phyloP scores from a whole-genome alignment of 1,140 invertebrate species.

The Bombus waltoni region DNA sequence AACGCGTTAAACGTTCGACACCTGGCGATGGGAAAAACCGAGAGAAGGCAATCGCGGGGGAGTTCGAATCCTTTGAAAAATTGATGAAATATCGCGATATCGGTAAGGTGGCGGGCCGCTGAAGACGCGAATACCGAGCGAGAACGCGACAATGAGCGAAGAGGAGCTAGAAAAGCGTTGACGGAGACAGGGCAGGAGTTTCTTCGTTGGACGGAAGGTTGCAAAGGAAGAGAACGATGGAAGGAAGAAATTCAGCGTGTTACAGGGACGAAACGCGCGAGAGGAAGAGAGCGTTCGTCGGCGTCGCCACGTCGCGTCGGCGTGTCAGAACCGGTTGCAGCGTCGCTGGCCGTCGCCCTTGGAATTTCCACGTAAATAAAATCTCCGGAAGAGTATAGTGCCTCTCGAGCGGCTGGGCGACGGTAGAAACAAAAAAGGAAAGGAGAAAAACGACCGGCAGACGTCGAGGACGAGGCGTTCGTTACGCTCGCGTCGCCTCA shows the following conservation, averaged over 20 bases:
- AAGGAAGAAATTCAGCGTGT: conserved; percentile 40
- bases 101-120: neutral
- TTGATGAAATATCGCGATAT: conserved; percentile 11
- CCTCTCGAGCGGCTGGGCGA: conserved; percentile 53
- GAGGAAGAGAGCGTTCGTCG: conserved; percentile 8
- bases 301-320: conserved; percentile 59
- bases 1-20: neutral
- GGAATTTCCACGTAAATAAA: conserved; percentile 74
- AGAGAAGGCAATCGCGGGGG: neutral
- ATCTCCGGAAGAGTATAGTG: conserved; percentile 61
- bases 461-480: conserved; percentile 64
- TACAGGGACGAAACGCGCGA: neutral
- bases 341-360: conserved; percentile 67
- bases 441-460: conserved; percentile 48
- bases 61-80: conserved; percentile 8
- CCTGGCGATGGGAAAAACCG: neutral
- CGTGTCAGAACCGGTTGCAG: conserved; percentile 62
- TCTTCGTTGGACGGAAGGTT: neutral
- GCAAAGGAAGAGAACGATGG: neutral
- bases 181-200: neutral
- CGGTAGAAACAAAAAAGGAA: conserved; percentile 55
- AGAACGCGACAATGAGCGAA: neutral
- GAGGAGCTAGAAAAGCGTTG: neutral
- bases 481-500: conserved; percentile 67
- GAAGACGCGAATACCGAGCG: neutral